phyloP scores from a whole-genome alignment of 2,888 invertebrate genomes.

The Aplocera efformata region DNA sequence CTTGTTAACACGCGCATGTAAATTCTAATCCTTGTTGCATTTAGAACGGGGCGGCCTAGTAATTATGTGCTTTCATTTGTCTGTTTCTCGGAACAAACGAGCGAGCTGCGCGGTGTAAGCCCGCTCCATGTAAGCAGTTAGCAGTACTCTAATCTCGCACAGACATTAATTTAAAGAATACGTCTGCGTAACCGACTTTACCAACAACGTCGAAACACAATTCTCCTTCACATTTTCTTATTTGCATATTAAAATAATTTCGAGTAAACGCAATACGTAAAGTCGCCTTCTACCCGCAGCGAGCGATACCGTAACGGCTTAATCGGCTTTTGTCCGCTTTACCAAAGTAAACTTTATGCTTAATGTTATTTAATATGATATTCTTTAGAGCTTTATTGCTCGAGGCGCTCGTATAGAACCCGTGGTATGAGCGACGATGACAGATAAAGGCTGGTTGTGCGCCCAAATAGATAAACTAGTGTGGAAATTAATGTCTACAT shows the following conservation, averaged over 20 bases:
- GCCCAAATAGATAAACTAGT: constrained; percentile 80
- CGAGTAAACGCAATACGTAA: constrained; percentile 77
- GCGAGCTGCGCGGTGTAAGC: constrained; percentile 64
- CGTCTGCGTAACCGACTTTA: constrained; percentile 74
- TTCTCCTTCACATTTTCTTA: constrained; percentile 79
- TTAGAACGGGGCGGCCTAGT: constrained; percentile 76
- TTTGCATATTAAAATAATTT: constrained; percentile 81
- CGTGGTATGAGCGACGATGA: constrained; percentile 65
- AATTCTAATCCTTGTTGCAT: constrained; percentile 79
- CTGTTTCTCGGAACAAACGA: constrained; percentile 75
- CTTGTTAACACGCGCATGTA: constrained; percentile 73
- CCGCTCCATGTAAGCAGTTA: constrained; percentile 77
- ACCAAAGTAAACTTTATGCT: constrained; percentile 51
- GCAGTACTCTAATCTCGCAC: constrained; percentile 77
- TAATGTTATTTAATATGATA: constrained; percentile 41
- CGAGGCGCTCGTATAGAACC: constrained; percentile 54
- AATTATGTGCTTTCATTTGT: constrained; percentile 80
- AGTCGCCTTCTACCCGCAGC: constrained; percentile 61
- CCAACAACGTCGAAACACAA: constrained; percentile 74
- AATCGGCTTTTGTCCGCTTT: constrained; percentile 36
- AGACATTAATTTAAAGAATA: constrained; percentile 80
- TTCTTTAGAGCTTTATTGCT: constrained; percentile 35
- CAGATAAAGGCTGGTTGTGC: constrained; percentile 79
- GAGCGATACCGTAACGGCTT: constrained; percentile 43
- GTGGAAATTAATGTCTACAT: constrained; percentile 81